phyloP scores from a whole-genome alignment of 23 tunicate species.

The Aplidium turbinatum region DNA sequence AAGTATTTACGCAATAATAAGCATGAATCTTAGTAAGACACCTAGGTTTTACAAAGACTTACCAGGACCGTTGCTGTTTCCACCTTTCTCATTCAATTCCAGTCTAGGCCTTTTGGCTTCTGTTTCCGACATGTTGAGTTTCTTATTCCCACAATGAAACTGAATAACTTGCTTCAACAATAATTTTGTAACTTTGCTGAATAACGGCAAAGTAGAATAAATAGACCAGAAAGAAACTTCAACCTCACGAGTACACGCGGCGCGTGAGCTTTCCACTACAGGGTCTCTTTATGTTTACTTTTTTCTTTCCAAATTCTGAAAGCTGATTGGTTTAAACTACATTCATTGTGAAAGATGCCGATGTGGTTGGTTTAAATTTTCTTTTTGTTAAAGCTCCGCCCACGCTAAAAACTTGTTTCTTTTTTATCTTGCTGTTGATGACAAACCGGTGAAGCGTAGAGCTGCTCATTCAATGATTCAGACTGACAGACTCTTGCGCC shows the following conservation, averaged over 20 bases:
- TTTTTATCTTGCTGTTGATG: not conserved
- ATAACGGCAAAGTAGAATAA: too few relatives aligned
- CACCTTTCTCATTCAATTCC: constrained; percentile 52
- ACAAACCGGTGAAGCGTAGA: too few relatives aligned
- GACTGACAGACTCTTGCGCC: too few relatives aligned
- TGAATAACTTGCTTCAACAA: too few relatives aligned
- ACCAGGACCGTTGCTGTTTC: constrained; percentile 38
- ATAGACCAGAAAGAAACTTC: too few relatives aligned
- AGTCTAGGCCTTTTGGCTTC: constrained; percentile 57
- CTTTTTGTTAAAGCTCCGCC: not conserved
- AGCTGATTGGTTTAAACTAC: constrained; percentile 20
- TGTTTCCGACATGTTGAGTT: constrained; percentile 37
- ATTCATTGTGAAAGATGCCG: not conserved
- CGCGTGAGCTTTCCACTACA: constrained; percentile 11
- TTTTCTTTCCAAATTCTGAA: constrained; percentile 12
- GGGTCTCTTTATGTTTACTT: constrained; percentile 9
- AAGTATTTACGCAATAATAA: too few relatives aligned
- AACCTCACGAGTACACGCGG: constrained; percentile 26
- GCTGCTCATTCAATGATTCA: too few relatives aligned
- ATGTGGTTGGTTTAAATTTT: not conserved
- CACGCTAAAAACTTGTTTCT: not conserved
- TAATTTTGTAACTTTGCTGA: too few relatives aligned
- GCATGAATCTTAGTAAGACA: too few relatives aligned
- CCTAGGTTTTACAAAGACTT: too few relatives aligned
- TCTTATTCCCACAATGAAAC: too few relatives aligned